These are phyloP conservation scores for Manacus vitellinus DNA, from an alignment of 2,113 vertebrate species.

Conservation along the genomic window DNA sequence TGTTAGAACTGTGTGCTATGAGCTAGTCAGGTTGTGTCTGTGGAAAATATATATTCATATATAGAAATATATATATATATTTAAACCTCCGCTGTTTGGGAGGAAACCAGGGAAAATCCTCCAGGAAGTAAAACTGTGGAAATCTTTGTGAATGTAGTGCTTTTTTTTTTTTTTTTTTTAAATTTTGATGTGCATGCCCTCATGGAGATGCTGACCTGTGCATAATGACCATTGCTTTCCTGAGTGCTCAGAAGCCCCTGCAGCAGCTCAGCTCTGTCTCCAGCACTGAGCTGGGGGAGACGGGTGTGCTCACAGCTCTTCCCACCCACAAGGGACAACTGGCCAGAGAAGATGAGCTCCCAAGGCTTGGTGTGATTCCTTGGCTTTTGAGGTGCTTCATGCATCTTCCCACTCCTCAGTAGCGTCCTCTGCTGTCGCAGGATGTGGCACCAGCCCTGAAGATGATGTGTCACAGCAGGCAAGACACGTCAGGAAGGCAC, in stretches of 20 bases:
- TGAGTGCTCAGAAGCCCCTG: slow-evolving; percentile 8
- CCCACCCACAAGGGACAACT: not conserved
- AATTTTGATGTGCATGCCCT: not conserved
- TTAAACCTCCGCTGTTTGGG: slow-evolving; percentile 27
- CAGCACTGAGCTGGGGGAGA: not conserved
- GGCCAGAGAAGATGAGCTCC: not conserved
- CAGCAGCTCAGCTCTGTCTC: not conserved
- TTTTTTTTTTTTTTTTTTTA: not conserved
- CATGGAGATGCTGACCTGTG: slow-evolving; percentile 10
- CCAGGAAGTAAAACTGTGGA: slow-evolving; percentile 65
- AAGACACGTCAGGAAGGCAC: not conserved
- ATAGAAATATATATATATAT: slow-evolving; percentile 43
- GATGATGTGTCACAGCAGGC: not conserved
- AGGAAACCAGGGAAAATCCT: slow-evolving; percentile 53
- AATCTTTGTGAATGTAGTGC: slow-evolving; percentile 36
- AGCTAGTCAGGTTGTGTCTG: slow-evolving; percentile 66
- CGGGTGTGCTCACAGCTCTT: not conserved
- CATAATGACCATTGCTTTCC: not conserved
- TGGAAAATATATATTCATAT: slow-evolving; percentile 58
- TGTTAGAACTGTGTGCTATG: slow-evolving; percentile 68
- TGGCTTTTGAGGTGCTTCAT: not conserved
- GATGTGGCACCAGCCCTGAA: not conserved
- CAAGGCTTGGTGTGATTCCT: not conserved
- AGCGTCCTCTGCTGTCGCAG: not conserved
- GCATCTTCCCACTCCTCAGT: not conserved